Evolutionary conservation across 2,888 invertebrate species (phyloP), one percentile per base, ranked within the genome.

Genomic region (Creontiades dilutus): DNA sequence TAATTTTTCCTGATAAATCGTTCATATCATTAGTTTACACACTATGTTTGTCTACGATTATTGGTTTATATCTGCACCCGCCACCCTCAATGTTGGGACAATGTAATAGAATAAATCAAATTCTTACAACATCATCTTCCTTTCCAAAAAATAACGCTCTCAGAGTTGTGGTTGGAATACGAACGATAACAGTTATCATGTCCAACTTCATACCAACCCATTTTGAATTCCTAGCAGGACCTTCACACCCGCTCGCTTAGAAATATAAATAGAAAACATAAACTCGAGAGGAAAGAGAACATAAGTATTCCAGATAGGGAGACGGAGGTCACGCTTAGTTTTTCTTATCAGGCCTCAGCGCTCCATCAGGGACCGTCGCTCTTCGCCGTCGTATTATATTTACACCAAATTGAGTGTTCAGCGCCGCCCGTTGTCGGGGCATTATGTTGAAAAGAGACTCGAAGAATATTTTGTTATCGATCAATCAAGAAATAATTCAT

Each of bases 401-500:
- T 68, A 68, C 68, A 68, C 68, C 68, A 78, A 78, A 78, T 78
- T 78, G 78, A 78, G 47, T 78, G 78, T 78, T 78, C 37, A 78
- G 68, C 27, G 68, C 19, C 27, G 27, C 28, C 78, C 78, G 78
- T 78, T 19, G 78, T 47, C 37, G 37, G 46, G n/a, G 27, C 28
- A 76, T 28, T 76, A 46, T 19, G 37, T 46, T 78, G 78, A 78
- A 78, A 78, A 78, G 76, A 37, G n/a, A 68, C 68, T 68, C 68
- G 27, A 23, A 19, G 19, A 68, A 80, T 47, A 82, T 52, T 52
- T 52, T 82, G 27, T 48, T 48, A 52, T 52, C 82, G 82, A 82
- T 82, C 82, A 48, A 82, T 82, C 82, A 82, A 82, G 82, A 16
- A 82, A 82, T 82, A 82, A 82, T 82, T 82, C 82, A 82, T 82